A percentile compares a stretch with the other conserved stretches of the same genome.
phyloP scores from a whole-genome alignment of 1,140 invertebrate species.

The Achroia grisella region DNA sequence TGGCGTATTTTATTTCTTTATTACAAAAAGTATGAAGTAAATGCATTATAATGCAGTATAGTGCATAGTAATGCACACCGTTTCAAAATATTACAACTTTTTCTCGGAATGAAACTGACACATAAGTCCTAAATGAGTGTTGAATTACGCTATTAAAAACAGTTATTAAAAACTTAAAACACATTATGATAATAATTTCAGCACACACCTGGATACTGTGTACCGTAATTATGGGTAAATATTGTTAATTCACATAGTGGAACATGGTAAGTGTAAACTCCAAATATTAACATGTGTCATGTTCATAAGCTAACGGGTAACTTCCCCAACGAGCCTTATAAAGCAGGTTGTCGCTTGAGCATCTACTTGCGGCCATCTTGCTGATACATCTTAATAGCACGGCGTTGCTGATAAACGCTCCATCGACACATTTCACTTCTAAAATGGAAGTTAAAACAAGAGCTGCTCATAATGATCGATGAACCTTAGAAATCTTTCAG shows the following conservation, averaged over 20 bases:
- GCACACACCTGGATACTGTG: conserved; percentile 33
- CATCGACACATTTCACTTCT: conserved; percentile 29
- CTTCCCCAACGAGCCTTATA: conserved; percentile 32
- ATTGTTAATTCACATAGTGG: conserved; percentile 7
- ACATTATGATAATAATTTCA: conserved; percentile 26
- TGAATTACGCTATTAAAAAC: conserved; percentile 15
- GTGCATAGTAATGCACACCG: too few relatives aligned
- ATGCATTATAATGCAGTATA: too few relatives aligned
- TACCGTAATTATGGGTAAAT: conserved; percentile 21
- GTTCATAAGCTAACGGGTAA: conserved; percentile 26
- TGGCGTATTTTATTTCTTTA: too few relatives aligned
- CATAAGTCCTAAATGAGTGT: conserved; percentile 7
- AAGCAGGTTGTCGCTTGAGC: conserved; percentile 25
- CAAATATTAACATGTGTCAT: conserved; percentile 21
- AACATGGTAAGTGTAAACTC: conserved; percentile 3
- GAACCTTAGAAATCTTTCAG: conserved; percentile 28
- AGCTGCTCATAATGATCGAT: conserved; percentile 24
- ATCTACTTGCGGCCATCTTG: conserved; percentile 24
- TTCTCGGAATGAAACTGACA: conserved; percentile 1
- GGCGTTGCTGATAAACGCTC: conserved; percentile 12
- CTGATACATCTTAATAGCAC: conserved; percentile 21
- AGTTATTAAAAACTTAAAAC: conserved; percentile 16
- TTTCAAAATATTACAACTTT: background rate
- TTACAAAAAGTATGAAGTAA: too few relatives aligned
- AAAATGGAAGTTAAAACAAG: conserved; percentile 16